Evolutionary conservation across 2,113 vertebrate genomes (phyloP).

Genomic region (Cranoglanis bouderius): DNA sequence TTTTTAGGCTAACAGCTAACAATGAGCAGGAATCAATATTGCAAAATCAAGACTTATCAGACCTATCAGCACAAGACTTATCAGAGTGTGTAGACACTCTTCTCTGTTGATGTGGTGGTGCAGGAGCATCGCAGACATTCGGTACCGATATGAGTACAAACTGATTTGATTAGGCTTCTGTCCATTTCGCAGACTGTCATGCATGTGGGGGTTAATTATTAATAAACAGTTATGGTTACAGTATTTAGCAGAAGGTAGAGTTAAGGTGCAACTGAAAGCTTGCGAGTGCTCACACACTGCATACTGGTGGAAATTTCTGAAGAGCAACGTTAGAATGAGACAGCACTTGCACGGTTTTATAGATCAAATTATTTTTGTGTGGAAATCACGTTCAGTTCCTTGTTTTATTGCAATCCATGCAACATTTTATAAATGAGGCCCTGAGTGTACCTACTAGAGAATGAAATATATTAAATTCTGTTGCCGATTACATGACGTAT

Average conservation of each 20-base stretch:
- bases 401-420: background rate
- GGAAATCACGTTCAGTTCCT: background rate
- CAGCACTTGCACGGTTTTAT: background rate
- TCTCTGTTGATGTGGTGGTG: background rate
- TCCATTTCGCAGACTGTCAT: background rate
- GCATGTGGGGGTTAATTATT: background rate
- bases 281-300: background rate
- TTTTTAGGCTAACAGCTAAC: background rate
- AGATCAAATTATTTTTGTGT: background rate
- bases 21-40: background rate
- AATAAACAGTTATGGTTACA: background rate
- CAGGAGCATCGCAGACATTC: background rate
- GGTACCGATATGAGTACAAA: background rate
- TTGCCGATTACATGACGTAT: background rate
- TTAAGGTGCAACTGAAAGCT: background rate
- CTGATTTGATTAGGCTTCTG: background rate
- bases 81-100: background rate
- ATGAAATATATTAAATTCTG: background rate
- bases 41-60: background rate
- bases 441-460: background rate
- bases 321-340: background rate
- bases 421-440: conserved; percentile 11
- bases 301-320: background rate
- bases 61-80: background rate
- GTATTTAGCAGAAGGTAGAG: background rate